Conservation (phyloP, 2,888 invertebrate species). For the Mechanitis mazaeus region DNA sequence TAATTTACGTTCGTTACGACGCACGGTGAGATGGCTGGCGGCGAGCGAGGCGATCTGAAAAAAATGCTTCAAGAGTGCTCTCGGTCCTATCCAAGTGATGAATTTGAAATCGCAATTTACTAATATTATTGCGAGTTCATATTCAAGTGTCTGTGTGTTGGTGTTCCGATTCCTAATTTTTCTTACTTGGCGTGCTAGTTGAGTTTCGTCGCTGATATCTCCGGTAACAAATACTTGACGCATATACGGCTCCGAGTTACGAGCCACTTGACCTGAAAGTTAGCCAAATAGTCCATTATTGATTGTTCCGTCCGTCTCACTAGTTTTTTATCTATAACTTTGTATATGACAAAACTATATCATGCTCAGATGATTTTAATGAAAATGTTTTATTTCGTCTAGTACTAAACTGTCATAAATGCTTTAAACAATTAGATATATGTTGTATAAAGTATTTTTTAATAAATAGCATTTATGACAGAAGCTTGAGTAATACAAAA, state of each 20-base stretch:
- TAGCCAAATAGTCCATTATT: constrained; percentile 64
- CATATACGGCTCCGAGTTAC: constrained; percentile 96
- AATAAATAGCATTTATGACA: constrained; percentile 13
- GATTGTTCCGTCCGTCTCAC: constrained; percentile 36
- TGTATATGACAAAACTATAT: constrained; percentile 4
- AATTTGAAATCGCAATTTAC: constrained; percentile 57
- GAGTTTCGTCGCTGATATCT: constrained; percentile 76
- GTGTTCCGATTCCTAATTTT: constrained; percentile 11
- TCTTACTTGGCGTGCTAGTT: constrained; percentile 82
- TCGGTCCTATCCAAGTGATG: constrained; percentile 41
- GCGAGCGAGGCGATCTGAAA: constrained; percentile 62
- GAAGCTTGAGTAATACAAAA: not conserved
- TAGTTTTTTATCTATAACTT: constrained; percentile 19
- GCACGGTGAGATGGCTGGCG: constrained; percentile 43
- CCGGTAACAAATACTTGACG: constrained; percentile 93
- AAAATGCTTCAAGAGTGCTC: constrained; percentile 59
- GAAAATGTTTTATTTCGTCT: constrained; percentile 11
- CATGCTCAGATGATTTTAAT: constrained; percentile 21
- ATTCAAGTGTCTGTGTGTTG: constrained; percentile 34
- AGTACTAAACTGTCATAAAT: constrained; percentile 16
- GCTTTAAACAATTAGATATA: constrained; percentile 19
- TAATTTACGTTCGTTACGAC: constrained; percentile 62
- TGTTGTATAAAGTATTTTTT: not conserved
- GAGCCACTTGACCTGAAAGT: constrained; percentile 87
- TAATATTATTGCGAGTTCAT: constrained; percentile 54